Evolutionary conservation across 2,888 invertebrate genomes (phyloP), one percentile per base, ranked within the genome.

Genomic region (Papilio protenor): DNA sequence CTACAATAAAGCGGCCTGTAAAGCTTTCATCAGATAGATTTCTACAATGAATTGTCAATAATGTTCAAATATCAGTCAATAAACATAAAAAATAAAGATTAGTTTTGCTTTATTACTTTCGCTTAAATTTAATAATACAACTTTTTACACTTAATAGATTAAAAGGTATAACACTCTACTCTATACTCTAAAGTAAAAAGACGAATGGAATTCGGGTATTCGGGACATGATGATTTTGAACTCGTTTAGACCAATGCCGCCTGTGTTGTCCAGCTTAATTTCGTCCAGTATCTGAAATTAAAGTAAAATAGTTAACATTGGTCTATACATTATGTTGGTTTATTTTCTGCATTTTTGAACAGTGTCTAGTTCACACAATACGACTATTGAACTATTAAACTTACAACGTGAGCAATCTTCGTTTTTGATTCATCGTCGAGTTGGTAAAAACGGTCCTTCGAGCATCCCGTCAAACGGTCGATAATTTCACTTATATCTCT

Each of bases 141-240:
- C 33, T n/a, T n/a, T n/a, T n/a, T n/a, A n/a, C n/a, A n/a, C n/a
- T n/a, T n/a, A n/a, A n/a, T n/a, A n/a, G n/a, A n/a, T n/a, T n/a
- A n/a, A n/a, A n/a, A n/a, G n/a, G n/a, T 33, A 33, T 33, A 33
- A 4, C 33, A 33, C 5, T 33, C 88, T 89, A 33, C 5, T 33
- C 88, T 89, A 96, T 77, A 95, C 84, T 86, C 95, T 94, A 83
- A 96, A 95, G 83, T 95, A 95, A 87, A 96, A 96, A 0, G 96
- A 94, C 64, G 93, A 90, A 16, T 92, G 84, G 85, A 96, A 96
- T 83, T 96, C 96, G 0, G 96, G 95, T 86, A 96, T 94, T 88
- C 96, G 95, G 3, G 95, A 88, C 81, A 96, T 91, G 1, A 96
- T 95, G 80, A 96, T 95, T 80, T 95, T 91, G 85, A 96, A 96